Conservation (phyloP, 2,888 invertebrate genomes). For the Macrophya alboannulata region DNA sequence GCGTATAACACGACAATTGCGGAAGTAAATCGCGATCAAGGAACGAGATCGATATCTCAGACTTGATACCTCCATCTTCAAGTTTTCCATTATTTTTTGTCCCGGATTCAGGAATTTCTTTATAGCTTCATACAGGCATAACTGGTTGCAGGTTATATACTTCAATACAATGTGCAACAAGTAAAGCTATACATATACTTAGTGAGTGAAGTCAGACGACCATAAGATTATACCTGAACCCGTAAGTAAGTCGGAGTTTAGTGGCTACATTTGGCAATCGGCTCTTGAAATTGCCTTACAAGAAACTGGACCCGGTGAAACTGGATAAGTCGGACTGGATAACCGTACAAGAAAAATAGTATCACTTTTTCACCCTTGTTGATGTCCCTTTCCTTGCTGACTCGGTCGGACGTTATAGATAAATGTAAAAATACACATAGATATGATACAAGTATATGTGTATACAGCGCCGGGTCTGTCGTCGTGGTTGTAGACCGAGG, state of each 20-base stretch:
- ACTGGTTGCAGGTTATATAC: background rate
- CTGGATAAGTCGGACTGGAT: slow-evolving; percentile 44
- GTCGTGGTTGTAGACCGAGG: background rate
- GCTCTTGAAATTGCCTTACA: slow-evolving; percentile 27
- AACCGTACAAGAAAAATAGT: slow-evolving; percentile 44
- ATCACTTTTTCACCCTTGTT: slow-evolving; percentile 44
- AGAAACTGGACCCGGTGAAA: slow-evolving; percentile 16
- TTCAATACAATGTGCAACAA: background rate
- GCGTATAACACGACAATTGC: background rate
- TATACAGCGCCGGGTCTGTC: background rate
- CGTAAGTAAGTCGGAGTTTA: background rate
- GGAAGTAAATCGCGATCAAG: background rate
- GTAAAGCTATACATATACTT: background rate
- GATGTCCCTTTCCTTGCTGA: slow-evolving; percentile 25
- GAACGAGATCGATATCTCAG: slow-evolving; percentile 2
- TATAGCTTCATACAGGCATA: background rate
- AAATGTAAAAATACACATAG: background rate
- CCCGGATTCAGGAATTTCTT: background rate
- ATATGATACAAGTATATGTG: background rate
- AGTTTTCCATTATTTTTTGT: background rate
- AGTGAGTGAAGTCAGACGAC: background rate
- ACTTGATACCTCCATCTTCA: background rate
- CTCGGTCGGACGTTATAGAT: slow-evolving; percentile 26
- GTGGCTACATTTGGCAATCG: slow-evolving; percentile 1
- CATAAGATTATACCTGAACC: background rate